These are phyloP conservation scores for Machaerirhynchus nigripectus DNA, from an alignment of 2,113 vertebrate genomes.

Conservation along the genomic window DNA sequence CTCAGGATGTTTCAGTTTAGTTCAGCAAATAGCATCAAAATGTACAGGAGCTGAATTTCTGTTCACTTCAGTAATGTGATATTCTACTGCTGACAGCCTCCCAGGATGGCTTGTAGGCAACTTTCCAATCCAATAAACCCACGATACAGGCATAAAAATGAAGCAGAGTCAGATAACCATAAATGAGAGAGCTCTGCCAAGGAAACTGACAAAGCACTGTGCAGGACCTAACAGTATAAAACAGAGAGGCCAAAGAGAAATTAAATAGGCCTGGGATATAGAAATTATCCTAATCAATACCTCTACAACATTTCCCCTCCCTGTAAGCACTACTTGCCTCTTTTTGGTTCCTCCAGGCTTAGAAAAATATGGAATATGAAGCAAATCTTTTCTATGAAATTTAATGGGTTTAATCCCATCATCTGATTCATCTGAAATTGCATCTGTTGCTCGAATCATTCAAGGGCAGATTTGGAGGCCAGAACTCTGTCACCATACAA, in stretches of 20 bases:
- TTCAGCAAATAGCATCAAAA: slow-evolving; percentile 12
- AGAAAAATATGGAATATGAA: background rate
- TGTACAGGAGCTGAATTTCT: slow-evolving; percentile 4
- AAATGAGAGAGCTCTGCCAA: background rate
- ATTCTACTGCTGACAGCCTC: slow-evolving; percentile 19
- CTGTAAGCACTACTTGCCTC: background rate
- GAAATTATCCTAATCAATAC: background rate
- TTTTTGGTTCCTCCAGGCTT: background rate
- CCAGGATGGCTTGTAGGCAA: slow-evolving; percentile 10
- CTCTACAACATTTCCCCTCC: background rate
- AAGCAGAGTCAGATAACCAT: slow-evolving; percentile 1
- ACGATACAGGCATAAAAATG: slow-evolving; percentile 6
- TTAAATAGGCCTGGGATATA: background rate
- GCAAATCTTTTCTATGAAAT: background rate
- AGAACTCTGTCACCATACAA: background rate
- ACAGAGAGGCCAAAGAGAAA: background rate
- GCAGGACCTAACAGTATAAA: background rate
- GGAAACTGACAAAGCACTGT: background rate
- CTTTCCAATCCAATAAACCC: slow-evolving; percentile 31
- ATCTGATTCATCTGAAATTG: background rate
- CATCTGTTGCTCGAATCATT: background rate
- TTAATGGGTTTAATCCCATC: background rate
- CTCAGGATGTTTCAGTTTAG: slow-evolving; percentile 14
- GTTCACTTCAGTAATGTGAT: slow-evolving; percentile 20
- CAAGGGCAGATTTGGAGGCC: background rate